Conservation (phyloP, 2,888 invertebrate species). For the Yponomeuta cagnagella region DNA sequence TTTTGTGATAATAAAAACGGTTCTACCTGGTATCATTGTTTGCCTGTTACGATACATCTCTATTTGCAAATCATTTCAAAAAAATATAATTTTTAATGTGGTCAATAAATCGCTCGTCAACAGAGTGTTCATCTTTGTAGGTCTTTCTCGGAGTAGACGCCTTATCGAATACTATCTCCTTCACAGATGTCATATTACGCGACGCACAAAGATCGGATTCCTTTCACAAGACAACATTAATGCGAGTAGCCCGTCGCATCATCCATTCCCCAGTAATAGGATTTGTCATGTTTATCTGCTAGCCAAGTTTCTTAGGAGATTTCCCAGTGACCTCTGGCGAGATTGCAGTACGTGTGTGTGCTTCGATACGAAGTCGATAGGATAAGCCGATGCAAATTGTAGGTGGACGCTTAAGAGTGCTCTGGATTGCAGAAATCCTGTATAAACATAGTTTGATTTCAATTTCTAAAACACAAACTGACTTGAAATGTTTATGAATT, state of each 20-base stretch:
- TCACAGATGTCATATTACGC: conserved; percentile 38
- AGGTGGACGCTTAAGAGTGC: not conserved
- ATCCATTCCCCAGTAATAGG: not conserved
- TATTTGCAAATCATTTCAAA: too few species aligned
- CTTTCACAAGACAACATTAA: conserved; percentile 14
- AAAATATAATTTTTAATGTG: too few species aligned
- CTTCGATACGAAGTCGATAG: not conserved
- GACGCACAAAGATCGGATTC: not conserved
- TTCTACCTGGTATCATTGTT: too few species aligned
- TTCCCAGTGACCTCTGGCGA: not conserved
- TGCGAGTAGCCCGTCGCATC: not conserved
- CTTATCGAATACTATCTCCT: conserved; percentile 48
- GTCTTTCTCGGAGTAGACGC: not conserved
- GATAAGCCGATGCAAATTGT: not conserved
- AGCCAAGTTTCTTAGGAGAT: not conserved
- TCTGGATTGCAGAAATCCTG: too few species aligned
- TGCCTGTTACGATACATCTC: too few species aligned
- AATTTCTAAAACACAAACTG: too few species aligned
- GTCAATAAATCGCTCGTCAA: too few species aligned
- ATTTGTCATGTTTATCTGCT: not conserved
- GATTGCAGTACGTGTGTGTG: not conserved
- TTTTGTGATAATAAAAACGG: too few species aligned
- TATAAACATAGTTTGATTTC: too few species aligned
- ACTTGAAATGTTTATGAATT: too few species aligned
- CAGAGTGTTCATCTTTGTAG: too few species aligned